Evolutionary conservation across 2,888 invertebrate species (phyloP).

Genomic region (Eristalis arbustorum): DNA sequence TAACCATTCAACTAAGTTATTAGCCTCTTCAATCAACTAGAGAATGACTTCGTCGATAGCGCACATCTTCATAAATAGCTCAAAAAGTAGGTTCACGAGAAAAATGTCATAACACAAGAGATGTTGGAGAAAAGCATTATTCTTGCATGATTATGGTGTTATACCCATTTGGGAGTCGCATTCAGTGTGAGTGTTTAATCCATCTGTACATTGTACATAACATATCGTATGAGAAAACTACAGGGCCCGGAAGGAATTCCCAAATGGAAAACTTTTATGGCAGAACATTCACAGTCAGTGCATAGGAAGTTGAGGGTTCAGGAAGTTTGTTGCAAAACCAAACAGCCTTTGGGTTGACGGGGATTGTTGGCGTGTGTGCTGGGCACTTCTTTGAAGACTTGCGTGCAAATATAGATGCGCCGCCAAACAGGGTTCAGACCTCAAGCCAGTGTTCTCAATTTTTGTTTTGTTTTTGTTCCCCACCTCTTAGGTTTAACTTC

Average conservation of each 20-base stretch:
- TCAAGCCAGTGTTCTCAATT: neutral
- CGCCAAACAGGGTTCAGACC: neutral
- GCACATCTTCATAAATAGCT: neutral
- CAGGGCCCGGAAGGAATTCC: slow-evolving; percentile 10
- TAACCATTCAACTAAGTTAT: no score
- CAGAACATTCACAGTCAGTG: slow-evolving; percentile 41
- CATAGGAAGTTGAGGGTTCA: slow-evolving; percentile 53
- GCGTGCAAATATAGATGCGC: slow-evolving; percentile 31
- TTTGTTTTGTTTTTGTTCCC: neutral
- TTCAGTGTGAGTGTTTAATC: neutral
- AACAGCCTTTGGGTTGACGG: slow-evolving; percentile 56
- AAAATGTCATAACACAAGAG: neutral
- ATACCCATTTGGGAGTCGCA: neutral
- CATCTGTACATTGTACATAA: neutral
- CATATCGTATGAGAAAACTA: neutral
- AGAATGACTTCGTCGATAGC: neutral
- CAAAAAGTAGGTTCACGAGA: neutral
- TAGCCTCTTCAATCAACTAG: neutral
- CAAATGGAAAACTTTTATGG: slow-evolving; percentile 33
- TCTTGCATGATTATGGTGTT: neutral
- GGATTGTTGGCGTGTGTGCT: neutral
- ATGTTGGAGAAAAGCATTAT: neutral
- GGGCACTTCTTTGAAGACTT: slow-evolving; percentile 4
- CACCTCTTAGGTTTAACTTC: neutral
- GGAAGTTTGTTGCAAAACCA: slow-evolving; percentile 66